Evolutionary conservation across 2,797 vertebrate species (phyloP), one percentile per base, ranked within the genome.

Genomic region (Cheirogaleus major): DNA sequence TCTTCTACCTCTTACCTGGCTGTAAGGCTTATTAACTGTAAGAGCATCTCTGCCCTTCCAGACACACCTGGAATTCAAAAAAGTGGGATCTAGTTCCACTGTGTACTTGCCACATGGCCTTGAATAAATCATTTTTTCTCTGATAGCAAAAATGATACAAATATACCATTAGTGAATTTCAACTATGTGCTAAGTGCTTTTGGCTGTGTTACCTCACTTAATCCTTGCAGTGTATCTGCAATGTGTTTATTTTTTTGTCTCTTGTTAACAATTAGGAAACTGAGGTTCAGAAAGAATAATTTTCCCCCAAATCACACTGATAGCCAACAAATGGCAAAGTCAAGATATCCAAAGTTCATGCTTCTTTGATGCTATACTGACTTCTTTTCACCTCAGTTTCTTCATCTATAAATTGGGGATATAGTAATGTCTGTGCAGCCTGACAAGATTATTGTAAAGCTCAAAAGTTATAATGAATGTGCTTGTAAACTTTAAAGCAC

Each of bases 191-290:
- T 93, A 93, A 63, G 18, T 76, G 43, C 41, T 88, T 93, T 92
- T n/a, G 61, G 67, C 57, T 63, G 17, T 59, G 45, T 67, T 85
- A 32, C 38, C 11, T 89, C 50, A 73, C 63, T 93, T 76, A 91
- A 43, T 81, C 41, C 32, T 67, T 55, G 75, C 7, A 65, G 41
- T 43, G 20, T 79, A 80, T 18, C 57, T n/a, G 15, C 30, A 79
- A 59, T 55, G 72, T 75, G 81, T 72, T 95, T 61, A 55, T 48
- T 87, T 95, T 95, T 87, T 80, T 65, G 45, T 78, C 55, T 73
- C 86, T 91, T 92, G 63, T 92, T 88, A 81, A 85, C 76, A 63
- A 95, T 95, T 65, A 57, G 52, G 75, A 94, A 92, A 91, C 69
- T 13, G n/a, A 91, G 43, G 70, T 78, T 80, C 78, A 23, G 32